phyloP scores from a whole-genome alignment of 2,113 vertebrate genomes.

The Petroica traversi region DNA sequence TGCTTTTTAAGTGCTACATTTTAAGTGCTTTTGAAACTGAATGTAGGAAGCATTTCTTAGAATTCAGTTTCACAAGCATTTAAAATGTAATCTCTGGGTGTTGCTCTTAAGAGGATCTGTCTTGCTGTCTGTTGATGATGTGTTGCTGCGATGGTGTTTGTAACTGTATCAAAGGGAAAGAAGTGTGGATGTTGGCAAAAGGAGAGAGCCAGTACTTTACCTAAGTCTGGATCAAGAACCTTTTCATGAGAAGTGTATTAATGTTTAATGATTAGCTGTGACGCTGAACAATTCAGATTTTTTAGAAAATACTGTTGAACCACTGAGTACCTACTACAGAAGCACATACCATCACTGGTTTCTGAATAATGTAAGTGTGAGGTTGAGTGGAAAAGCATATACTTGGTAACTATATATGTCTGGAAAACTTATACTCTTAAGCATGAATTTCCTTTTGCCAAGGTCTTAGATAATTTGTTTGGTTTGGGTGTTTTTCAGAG shows the following conservation, averaged over 20 bases:
- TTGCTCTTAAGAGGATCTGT: neutral
- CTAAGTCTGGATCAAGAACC: neutral
- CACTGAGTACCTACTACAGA: neutral
- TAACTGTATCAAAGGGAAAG: neutral
- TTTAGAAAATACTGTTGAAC: neutral
- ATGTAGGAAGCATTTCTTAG: neutral
- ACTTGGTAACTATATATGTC: neutral
- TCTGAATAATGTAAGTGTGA: neutral
- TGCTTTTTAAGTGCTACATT: neutral
- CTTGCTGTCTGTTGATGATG: neutral
- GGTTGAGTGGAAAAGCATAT: neutral
- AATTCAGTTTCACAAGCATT: neutral
- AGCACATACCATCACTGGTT: neutral
- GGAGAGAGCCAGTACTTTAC: neutral
- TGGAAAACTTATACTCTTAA: neutral
- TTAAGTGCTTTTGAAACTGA: neutral
- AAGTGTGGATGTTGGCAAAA: accelerated
- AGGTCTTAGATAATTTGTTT: neutral
- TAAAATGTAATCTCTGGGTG: neutral
- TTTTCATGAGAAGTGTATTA: neutral
- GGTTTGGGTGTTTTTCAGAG: neutral
- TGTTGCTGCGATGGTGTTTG: neutral
- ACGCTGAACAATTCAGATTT: neutral
- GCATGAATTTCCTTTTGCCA: neutral
- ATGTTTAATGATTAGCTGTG: neutral